Conservation (phyloP, 2,888 invertebrate species). For the Apamea anceps region DNA sequence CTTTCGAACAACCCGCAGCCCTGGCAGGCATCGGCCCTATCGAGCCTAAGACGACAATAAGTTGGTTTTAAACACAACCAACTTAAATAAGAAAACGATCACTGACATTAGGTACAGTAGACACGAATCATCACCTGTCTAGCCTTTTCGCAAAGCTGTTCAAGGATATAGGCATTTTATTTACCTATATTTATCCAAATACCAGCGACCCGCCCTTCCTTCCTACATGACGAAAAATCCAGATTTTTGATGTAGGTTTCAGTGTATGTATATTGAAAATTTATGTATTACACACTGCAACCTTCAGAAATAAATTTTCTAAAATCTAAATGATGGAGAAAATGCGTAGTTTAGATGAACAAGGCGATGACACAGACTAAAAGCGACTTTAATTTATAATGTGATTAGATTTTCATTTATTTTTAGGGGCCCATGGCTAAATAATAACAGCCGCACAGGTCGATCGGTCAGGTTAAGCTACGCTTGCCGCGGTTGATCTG, state of each 20-base stretch:
- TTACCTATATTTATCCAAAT: too few relatives aligned
- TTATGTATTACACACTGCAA: too few relatives aligned
- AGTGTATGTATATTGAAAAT: too few relatives aligned
- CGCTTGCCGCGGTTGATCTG: too few relatives aligned
- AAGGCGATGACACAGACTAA: background rate
- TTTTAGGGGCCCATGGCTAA: too few relatives aligned
- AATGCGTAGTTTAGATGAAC: background rate
- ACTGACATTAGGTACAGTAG: background rate
- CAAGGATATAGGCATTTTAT: background rate
- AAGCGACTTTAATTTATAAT: background rate
- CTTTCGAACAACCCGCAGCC: too few relatives aligned
- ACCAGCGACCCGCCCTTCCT: too few relatives aligned
- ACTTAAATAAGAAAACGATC: background rate
- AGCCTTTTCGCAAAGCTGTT: background rate
- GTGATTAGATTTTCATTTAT: background rate
- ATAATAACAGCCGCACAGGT: too few relatives aligned
- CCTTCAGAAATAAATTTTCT: background rate
- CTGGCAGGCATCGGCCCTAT: too few relatives aligned
- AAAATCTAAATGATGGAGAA: background rate
- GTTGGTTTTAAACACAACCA: background rate
- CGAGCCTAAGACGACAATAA: too few relatives aligned
- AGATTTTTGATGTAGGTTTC: background rate
- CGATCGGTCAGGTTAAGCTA: too few relatives aligned
- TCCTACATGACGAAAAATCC: too few relatives aligned
- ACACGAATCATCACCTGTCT: background rate